These are phyloP conservation scores for Apomyelois bistriatella DNA, from an alignment of 2,888 invertebrate genomes.

Conservation along the genomic window DNA sequence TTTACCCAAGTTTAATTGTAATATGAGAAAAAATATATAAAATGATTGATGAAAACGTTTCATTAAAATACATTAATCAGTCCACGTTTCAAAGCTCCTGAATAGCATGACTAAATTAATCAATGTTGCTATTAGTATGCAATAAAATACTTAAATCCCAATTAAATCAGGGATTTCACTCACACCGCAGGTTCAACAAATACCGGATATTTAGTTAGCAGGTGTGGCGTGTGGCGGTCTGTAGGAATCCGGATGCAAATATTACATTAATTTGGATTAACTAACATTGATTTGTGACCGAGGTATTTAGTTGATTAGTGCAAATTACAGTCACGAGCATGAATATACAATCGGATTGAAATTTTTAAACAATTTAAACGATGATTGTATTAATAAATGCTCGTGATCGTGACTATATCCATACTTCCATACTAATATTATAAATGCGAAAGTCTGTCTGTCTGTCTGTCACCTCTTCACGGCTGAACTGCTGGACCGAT, in stretches of 20 bases:
- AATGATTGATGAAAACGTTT: neutral
- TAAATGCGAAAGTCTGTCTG: too few relatives aligned
- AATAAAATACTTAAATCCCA: neutral
- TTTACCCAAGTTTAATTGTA: too few relatives aligned
- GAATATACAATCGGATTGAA: too few relatives aligned
- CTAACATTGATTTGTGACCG: neutral
- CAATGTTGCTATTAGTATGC: neutral
- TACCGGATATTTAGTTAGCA: conserved; percentile 3
- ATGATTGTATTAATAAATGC: too few relatives aligned
- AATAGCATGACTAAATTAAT: neutral
- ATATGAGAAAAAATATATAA: too few relatives aligned
- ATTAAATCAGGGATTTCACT: conserved; percentile 1
- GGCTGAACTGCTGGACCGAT: too few relatives aligned
- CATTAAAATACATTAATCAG: neutral
- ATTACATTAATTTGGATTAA: conserved; percentile 7
- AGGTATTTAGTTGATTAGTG: neutral
- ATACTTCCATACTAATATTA: too few relatives aligned
- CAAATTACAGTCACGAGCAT: too few relatives aligned
- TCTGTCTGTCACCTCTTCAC: too few relatives aligned
- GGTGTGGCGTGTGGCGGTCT: conserved; percentile 1
- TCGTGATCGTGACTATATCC: too few relatives aligned
- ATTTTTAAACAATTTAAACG: too few relatives aligned
- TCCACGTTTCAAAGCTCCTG: neutral
- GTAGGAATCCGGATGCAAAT: neutral
- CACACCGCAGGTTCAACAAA: neutral